Conservation (phyloP, 2,113 vertebrate genomes). For the Mohoua ochrocephala region DNA sequence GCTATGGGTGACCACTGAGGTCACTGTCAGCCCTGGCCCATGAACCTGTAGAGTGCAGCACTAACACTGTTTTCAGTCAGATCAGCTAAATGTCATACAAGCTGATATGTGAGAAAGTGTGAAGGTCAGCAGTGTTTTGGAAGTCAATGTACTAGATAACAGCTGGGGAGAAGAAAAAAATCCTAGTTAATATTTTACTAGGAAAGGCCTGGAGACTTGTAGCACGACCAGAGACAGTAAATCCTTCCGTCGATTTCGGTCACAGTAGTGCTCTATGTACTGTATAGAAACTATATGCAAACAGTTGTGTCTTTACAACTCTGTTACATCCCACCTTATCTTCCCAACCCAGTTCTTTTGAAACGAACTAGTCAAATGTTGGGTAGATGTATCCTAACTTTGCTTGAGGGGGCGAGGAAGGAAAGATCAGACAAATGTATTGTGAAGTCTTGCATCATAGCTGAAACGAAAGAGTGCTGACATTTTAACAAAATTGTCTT, state of each 20-base stretch:
- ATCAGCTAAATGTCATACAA: neutral
- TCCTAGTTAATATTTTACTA: neutral
- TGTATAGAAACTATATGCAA: neutral
- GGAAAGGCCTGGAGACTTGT: neutral
- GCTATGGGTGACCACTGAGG: neutral
- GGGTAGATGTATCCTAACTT: neutral
- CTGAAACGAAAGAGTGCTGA: neutral
- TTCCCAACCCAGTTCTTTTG: neutral
- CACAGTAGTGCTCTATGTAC: neutral
- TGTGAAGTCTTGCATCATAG: neutral
- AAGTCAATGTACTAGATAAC: neutral
- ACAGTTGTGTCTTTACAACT: neutral
- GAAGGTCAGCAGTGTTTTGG: neutral
- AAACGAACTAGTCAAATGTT: neutral
- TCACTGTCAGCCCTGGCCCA: neutral
- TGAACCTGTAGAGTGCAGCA: neutral
- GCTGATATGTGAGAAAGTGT: neutral
- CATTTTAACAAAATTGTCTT: neutral
- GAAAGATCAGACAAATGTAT: neutral
- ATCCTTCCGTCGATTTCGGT: neutral
- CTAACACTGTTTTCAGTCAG: neutral
- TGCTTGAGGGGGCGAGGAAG: neutral
- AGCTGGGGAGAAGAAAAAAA: neutral
- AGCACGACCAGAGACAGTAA: neutral
- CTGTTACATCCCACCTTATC: neutral